Conservation (phyloP, 2,888 invertebrate genomes). For the Cantharis rufa region DNA sequence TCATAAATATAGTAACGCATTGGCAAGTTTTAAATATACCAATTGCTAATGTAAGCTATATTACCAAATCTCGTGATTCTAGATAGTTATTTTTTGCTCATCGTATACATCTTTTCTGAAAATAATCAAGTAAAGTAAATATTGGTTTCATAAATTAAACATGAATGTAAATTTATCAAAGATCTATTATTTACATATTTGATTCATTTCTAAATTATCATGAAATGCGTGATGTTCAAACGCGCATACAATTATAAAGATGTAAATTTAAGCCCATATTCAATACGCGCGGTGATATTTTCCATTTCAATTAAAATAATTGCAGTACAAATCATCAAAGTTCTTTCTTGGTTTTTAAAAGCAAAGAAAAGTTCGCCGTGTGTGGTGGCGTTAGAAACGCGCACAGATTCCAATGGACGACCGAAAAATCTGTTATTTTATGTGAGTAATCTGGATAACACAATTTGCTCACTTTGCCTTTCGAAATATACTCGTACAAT, state of each 20-base stretch:
- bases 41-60: slow-evolving; percentile 42
- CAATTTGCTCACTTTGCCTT: background rate
- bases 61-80: slow-evolving; percentile 47
- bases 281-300: slow-evolving; percentile 31
- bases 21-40: slow-evolving; percentile 36
- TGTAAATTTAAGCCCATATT: slow-evolving; percentile 38
- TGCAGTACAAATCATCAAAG: background rate
- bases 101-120: slow-evolving; percentile 39
- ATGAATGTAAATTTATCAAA: slow-evolving; percentile 53
- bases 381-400: background rate
- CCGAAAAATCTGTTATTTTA: background rate
- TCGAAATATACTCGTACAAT: background rate
- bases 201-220: slow-evolving; percentile 48
- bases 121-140: slow-evolving; percentile 57
- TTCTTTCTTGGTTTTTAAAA: background rate
- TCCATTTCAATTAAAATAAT: background rate
- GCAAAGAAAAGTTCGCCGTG: background rate
- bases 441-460: background rate
- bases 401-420: background rate
- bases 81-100: slow-evolving; percentile 47
- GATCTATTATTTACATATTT: slow-evolving; percentile 57
- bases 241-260: slow-evolving; percentile 43
- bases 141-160: slow-evolving; percentile 56
- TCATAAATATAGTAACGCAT: slow-evolving; percentile 33
- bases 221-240: slow-evolving; percentile 39